A percentile compares a stretch with the other conserved stretches of the same genome.
These are phyloP conservation scores for Adineta ricciae DNA, from an alignment of 2,888 invertebrate species.

Conservation along the genomic window DNA sequence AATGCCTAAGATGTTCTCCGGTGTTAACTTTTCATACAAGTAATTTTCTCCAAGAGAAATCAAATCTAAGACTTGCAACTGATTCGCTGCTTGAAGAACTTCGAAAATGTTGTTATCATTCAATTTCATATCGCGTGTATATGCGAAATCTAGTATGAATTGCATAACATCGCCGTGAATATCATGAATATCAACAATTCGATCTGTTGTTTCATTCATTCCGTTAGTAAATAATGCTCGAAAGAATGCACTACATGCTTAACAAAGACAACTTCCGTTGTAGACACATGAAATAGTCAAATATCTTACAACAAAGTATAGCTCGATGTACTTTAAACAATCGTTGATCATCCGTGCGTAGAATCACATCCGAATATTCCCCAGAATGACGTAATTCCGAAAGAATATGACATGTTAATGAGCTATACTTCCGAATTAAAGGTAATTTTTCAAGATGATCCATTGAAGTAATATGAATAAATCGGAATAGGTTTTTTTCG, in stretches of 20 bases:
- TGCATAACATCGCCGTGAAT: conserved; percentile 20
- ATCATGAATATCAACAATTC: conserved; percentile 40
- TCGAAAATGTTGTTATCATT: conserved; percentile 66
- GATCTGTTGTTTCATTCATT: conserved; percentile 58
- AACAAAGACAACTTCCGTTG: background rate
- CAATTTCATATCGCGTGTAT: conserved; percentile 67
- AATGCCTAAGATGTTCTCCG: conserved; percentile 72
- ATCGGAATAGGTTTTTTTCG: background rate
- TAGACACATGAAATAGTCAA: no score
- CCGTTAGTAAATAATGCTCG: conserved; percentile 74
- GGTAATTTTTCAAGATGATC: background rate
- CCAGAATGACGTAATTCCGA: conserved; percentile 15
- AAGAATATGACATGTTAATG: conserved; percentile 22
- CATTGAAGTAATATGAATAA: background rate
- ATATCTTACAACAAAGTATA: conserved; percentile 21
- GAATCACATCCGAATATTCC: conserved; percentile 18
- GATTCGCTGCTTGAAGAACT: conserved; percentile 69
- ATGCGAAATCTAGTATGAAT: conserved; percentile 66
- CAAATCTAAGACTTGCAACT: conserved; percentile 71
- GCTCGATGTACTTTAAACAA: conserved; percentile 25
- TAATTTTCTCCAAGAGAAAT: conserved; percentile 70
- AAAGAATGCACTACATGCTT: conserved; percentile 77
- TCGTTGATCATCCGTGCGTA: conserved; percentile 20
- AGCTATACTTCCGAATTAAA: conserved; percentile 10
- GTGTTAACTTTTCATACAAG: conserved; percentile 60